These are phyloP conservation scores for Ciconia stormi DNA, from an alignment of 2,113 vertebrate species.

Conservation along the genomic window DNA sequence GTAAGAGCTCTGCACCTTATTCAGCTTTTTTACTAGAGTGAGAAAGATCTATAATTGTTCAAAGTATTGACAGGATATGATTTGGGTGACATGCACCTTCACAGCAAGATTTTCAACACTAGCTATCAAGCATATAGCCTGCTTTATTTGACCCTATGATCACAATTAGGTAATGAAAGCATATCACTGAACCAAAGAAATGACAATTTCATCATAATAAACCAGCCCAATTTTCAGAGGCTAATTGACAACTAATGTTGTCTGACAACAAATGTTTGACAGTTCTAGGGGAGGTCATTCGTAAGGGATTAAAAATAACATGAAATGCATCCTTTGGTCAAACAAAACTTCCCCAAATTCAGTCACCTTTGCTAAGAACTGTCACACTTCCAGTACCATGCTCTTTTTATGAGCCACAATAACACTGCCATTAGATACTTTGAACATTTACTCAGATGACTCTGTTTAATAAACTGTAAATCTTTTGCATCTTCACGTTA, in stretches of 20 bases:
- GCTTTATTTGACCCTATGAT: background rate
- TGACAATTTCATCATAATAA: background rate
- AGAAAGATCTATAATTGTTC: background rate
- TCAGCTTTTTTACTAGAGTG: background rate
- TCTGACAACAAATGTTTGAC: background rate
- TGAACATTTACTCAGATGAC: background rate
- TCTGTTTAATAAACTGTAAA: background rate
- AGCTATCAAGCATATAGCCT: background rate
- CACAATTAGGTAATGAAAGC: background rate
- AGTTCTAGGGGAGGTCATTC: background rate
- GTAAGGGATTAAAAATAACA: background rate
- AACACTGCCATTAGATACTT: background rate
- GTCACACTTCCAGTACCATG: background rate
- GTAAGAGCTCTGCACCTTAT: background rate
- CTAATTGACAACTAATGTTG: background rate
- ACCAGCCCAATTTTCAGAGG: background rate
- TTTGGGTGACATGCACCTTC: background rate
- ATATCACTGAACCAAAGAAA: background rate
- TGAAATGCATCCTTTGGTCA: background rate
- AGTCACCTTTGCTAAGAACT: background rate
- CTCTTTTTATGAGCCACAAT: background rate
- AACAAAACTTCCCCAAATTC: background rate
- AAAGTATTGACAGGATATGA: background rate
- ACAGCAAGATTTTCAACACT: background rate
- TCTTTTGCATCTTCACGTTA: background rate